phyloP scores from a whole-genome alignment of 2,113 vertebrate species.

The Tricholaema leucomelas region DNA sequence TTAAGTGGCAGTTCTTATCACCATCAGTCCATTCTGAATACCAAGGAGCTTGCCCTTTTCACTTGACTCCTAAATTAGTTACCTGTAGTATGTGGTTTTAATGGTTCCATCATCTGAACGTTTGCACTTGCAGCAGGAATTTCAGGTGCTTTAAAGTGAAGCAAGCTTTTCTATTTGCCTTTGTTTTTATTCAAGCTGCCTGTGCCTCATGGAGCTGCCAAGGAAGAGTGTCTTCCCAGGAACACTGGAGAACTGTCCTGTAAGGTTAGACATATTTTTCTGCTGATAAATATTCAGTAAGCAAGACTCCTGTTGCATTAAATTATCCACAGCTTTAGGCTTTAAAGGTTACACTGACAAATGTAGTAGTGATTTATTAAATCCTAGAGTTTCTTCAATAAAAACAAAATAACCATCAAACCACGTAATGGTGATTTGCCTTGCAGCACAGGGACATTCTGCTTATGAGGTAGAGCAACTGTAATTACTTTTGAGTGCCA shows the following conservation, averaged over 20 bases:
- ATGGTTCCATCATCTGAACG: neutral
- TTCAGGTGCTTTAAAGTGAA: neutral
- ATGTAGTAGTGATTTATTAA: conserved; percentile 68
- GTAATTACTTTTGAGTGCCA: conserved; percentile 80
- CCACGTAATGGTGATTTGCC: conserved; percentile 11
- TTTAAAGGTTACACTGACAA: conserved; percentile 58
- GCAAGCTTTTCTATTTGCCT: neutral
- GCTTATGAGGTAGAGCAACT: conserved; percentile 75
- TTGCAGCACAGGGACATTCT: conserved; percentile 81
- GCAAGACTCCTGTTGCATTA: neutral
- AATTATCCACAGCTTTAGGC: conserved; percentile 47
- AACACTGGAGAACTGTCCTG: conserved; percentile 79
- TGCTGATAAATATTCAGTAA: neutral
- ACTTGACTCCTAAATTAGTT: neutral
- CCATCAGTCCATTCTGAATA: neutral
- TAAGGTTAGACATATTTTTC: conserved; percentile 79
- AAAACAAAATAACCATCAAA: conserved; percentile 11
- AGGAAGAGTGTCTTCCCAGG: conserved; percentile 76
- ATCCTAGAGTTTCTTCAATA: conserved; percentile 58
- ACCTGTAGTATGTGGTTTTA: neutral
- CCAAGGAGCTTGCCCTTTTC: neutral
- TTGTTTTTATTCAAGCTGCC: conserved; percentile 79
- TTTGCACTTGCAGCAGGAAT: neutral
- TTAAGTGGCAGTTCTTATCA: neutral
- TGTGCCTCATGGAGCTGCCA: conserved; percentile 83